Conservation (phyloP, 2,113 vertebrate species). For the Noctilio leporinus region DNA sequence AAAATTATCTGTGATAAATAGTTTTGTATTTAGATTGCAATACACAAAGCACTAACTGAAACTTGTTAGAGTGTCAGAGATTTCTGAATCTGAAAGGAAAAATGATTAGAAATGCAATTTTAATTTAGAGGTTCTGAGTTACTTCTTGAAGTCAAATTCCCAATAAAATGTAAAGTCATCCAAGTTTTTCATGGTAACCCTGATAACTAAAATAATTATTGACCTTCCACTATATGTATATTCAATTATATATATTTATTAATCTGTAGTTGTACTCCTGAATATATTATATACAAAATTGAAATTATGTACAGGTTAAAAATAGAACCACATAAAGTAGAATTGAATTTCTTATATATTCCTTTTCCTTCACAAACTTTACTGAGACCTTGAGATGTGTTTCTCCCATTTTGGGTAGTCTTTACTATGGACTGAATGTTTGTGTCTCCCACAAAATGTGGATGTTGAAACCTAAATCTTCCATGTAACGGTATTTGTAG, state of each 20-base stretch:
- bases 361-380: rapidly evolving
- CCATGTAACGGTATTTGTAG: not conserved
- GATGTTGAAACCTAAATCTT: not conserved
- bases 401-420: not conserved
- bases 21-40: not conserved
- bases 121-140: not conserved
- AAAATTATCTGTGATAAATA: not conserved
- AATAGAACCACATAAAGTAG: not conserved
- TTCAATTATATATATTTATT: not conserved
- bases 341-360: not conserved
- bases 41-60: not conserved
- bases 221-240: not conserved
- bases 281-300: not conserved
- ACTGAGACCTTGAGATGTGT: not conserved
- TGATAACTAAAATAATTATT: conserved; percentile 3
- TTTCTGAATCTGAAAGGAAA: not conserved
- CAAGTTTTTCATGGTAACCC: not conserved
- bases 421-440: not conserved
- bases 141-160: not conserved
- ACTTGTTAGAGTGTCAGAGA: not conserved
- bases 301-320: not conserved
- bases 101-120: conserved; percentile 34
- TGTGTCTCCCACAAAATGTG: not conserved
- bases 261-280: not conserved
- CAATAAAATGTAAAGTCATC: not conserved